Evolutionary conservation across 2,797 vertebrate species (phyloP).

Genomic region (Squalus acanthias): DNA sequence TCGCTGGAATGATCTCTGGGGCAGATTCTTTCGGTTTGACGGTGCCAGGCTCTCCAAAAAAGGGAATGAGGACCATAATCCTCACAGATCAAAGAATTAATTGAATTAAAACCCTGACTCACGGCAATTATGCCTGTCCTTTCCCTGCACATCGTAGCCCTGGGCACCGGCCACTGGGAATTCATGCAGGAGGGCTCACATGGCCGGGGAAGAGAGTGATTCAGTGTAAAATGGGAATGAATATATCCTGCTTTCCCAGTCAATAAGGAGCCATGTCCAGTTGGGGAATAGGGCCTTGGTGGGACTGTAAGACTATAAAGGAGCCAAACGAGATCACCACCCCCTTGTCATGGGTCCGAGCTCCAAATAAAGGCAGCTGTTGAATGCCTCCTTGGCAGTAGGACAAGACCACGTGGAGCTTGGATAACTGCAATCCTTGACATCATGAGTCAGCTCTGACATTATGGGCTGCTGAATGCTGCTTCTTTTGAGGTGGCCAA

Average conservation of each 20-base stretch:
- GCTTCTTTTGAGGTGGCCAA: background rate
- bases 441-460: background rate
- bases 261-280: background rate
- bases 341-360: background rate
- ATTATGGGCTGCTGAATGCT: background rate
- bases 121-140: background rate
- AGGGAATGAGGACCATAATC: background rate
- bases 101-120: background rate
- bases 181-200: background rate
- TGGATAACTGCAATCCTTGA: background rate
- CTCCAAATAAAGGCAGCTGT: background rate
- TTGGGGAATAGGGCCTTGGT: background rate
- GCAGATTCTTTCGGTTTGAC: background rate
- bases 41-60: background rate
- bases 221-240: background rate
- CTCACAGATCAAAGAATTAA: background rate
- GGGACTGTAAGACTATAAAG: background rate
- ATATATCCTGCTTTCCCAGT: background rate
- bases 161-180: background rate
- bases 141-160: background rate
- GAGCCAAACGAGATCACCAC: background rate
- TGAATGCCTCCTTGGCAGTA: background rate
- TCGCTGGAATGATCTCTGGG: background rate
- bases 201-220: background rate
- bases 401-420: background rate